phyloP scores from a whole-genome alignment of 2,888 invertebrate species.

The Cataglyphis livida region DNA sequence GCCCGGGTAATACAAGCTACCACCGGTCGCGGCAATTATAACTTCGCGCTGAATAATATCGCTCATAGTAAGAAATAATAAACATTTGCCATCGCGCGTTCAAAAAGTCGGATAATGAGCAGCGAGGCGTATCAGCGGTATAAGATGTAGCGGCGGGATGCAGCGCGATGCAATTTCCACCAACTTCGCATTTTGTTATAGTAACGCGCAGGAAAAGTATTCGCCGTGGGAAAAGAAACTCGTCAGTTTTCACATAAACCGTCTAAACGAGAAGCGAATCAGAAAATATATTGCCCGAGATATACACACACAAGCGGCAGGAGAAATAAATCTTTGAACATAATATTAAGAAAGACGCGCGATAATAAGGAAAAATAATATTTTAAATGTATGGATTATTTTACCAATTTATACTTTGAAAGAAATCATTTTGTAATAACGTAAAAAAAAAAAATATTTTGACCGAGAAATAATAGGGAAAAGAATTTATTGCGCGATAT shows the following conservation, averaged over 20 bases:
- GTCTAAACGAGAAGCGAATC: slow-evolving; percentile 20
- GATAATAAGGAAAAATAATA: neutral
- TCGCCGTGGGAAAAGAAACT: slow-evolving; percentile 24
- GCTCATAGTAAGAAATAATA: slow-evolving; percentile 47
- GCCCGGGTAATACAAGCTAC: slow-evolving; percentile 45
- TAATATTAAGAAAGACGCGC: neutral
- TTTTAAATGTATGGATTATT: neutral
- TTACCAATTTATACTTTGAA: neutral
- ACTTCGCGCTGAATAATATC: slow-evolving; percentile 53
- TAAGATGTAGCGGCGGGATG: slow-evolving; percentile 21
- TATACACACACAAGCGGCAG: neutral
- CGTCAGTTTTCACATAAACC: slow-evolving; percentile 22
- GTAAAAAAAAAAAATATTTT: neutral
- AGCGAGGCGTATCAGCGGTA: slow-evolving; percentile 58
- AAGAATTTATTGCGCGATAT: slow-evolving; percentile 8
- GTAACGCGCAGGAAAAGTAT: slow-evolving; percentile 8
- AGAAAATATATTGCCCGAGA: neutral
- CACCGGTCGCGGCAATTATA: slow-evolving; percentile 52
- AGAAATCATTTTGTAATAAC: neutral
- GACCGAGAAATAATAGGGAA: neutral
- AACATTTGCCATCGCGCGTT: slow-evolving; percentile 38
- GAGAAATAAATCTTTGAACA: neutral
- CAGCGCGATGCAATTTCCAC: slow-evolving; percentile 47
- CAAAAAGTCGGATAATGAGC: slow-evolving; percentile 47
- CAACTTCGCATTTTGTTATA: slow-evolving; percentile 51